A percentile compares a stretch with the other conserved stretches of the same genome.
These are phyloP conservation scores for Cynocephalus volans DNA, from an alignment of 2,113 vertebrate genomes.

Conservation along the genomic window DNA sequence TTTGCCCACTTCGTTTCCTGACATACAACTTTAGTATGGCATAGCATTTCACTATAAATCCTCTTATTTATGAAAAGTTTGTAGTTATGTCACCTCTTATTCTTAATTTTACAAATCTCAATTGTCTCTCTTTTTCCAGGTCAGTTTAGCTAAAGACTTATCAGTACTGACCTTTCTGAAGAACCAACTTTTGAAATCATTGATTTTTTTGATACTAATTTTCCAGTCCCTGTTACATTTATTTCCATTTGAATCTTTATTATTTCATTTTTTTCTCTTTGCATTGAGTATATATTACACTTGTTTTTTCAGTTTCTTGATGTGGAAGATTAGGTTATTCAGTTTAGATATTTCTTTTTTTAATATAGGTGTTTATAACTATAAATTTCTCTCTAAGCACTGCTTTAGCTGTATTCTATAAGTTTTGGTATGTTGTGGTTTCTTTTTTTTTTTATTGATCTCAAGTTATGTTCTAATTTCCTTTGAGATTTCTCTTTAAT, in stretches of 20 bases:
- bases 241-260: not conserved
- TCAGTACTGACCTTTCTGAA: not conserved
- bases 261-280: not conserved
- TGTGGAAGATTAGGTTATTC: not conserved
- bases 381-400: not conserved
- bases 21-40: no score
- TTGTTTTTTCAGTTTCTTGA: not conserved
- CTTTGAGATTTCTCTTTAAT: not conserved
- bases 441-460: not conserved
- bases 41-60: not conserved
- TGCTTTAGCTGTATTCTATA: not conserved
- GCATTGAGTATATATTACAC: not conserved
- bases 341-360: not conserved
- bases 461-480: constrained; percentile 1
- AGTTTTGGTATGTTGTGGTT: not conserved
- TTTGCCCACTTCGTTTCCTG: not conserved
- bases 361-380: not conserved
- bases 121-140: not conserved
- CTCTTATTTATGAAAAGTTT: not conserved
- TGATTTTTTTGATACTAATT: not conserved
- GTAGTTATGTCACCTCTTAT: not conserved
- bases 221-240: not conserved
- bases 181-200: not conserved
- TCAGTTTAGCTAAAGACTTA: not conserved
- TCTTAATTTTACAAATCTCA: not conserved